Evolutionary conservation across 2,888 invertebrate species (phyloP), one percentile per base, ranked within the genome.

Genomic region (Diarsia rubi): DNA sequence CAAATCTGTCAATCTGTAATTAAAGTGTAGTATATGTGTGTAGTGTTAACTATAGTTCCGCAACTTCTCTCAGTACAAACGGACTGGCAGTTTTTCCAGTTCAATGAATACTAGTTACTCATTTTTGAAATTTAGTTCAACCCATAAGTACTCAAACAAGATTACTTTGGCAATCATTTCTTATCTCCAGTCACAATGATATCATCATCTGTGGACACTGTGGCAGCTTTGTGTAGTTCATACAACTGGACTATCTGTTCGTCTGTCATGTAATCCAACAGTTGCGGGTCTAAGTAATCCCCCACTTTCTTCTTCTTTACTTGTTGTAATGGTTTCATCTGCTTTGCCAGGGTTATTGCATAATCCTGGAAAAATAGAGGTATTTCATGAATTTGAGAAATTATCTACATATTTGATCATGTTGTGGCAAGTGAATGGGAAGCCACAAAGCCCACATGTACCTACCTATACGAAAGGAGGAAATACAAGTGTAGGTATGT

Each of bases 201-300:
- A 37, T 63, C 52, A 14, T 75, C 72, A 12, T 81, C 57, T 52
- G 97, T 75, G 2, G 81, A 63, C 6, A 79, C 97, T 5, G 88
- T 86, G 1, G 93, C 91, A 57, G 98, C 98, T 88, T 97, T 92
- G 97, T 98, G 98, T 14, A 99, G 94, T 92, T 99, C 98, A 91
- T 98, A 98, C 14, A 99, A 94, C 91, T 99, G 99, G 27, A 97
- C 96, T n/a, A 98, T 93, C 92, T 99, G 99, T 85, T 99, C 98
- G 86, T 98, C 98, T 64, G 97, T 97, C 92, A 99, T 97, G 89
- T 97, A 96, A 66, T 98, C 97, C 47, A 99, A 93, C 37, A 98
- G 94, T 54, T 97, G 92, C 1, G 97, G 94, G 21, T 97, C 96
- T 42, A 99, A 91, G 79, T 97, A 92, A 80, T 95, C 94, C 0